phyloP scores from a whole-genome alignment of 2,113 vertebrate species.

The Dasyurus viverrinus region DNA sequence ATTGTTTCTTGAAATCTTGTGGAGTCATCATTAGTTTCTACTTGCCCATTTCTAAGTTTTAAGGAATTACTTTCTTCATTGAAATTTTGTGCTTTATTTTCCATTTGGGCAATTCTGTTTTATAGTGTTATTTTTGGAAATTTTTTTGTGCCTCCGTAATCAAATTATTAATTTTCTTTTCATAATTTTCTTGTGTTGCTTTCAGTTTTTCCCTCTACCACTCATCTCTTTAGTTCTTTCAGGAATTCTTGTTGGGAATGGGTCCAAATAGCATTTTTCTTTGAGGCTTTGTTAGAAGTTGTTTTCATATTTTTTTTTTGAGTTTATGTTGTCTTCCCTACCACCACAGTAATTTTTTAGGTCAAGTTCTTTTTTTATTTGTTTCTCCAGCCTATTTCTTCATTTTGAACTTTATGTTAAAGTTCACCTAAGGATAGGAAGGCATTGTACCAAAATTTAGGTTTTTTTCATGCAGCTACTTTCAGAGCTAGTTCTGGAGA shows the following conservation, averaged over 20 bases:
- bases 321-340: not conserved
- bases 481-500: not conserved
- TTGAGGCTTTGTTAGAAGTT: not conserved
- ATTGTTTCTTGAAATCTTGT: not conserved
- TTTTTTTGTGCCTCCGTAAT: not conserved
- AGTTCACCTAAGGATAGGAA: not conserved
- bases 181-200: not conserved
- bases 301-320: not conserved
- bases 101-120: not conserved
- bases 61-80: not conserved
- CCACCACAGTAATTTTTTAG: not conserved
- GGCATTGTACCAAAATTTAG: not conserved
- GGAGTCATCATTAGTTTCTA: not conserved
- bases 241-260: not conserved
- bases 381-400: not conserved
- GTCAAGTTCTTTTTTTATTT: not conserved
- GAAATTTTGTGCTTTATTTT: not conserved
- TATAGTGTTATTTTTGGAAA: not conserved
- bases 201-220: not conserved
- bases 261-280: not conserved
- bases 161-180: not conserved
- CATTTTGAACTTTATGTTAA: not conserved
- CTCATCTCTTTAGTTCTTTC: not conserved
- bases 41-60: not conserved
- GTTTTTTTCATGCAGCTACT: not conserved